Conservation (phyloP, 2,113 vertebrate species). For the Tapirus terrestris region DNA sequence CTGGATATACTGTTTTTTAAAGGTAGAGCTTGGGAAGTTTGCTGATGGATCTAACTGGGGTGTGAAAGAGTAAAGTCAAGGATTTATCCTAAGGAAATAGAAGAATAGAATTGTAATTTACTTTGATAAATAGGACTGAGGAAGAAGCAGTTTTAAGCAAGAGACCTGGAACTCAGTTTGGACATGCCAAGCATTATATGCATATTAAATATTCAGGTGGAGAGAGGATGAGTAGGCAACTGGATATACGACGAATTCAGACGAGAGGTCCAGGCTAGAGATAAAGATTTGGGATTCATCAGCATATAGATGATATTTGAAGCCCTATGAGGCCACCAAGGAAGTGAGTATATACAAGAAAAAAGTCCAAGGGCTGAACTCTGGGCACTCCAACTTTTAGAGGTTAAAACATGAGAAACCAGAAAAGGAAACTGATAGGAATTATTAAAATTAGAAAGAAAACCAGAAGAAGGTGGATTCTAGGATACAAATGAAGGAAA, state of each 20-base stretch:
- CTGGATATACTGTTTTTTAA: slow-evolving; percentile 2
- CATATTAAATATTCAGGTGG: slow-evolving; percentile 19
- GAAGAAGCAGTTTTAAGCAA: slow-evolving; percentile 24
- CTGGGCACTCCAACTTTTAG: not conserved
- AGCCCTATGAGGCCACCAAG: not conserved
- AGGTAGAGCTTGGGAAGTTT: slow-evolving; percentile 1
- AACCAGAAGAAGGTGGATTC: not conserved
- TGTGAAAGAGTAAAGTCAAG: not conserved
- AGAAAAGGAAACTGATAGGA: slow-evolving; percentile 9
- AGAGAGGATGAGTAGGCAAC: not conserved
- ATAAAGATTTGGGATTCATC: slow-evolving; percentile 20
- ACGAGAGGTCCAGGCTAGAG: not conserved
- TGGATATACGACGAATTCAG: not conserved
- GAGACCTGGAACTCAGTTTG: not conserved
- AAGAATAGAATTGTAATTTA: slow-evolving; percentile 16
- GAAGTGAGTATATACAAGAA: not conserved
- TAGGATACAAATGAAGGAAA: slow-evolving; percentile 12
- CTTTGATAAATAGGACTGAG: not conserved
- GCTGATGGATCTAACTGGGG: not conserved
- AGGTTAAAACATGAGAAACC: not conserved
- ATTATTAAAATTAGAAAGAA: slow-evolving; percentile 11
- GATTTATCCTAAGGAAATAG: not conserved
- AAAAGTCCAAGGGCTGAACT: not conserved
- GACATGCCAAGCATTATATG: not conserved
- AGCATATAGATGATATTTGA: slow-evolving; percentile 15